Evolutionary conservation across 92 coral and sea anemone species (phyloP), one percentile per base, ranked within the genome.

Genomic region (Heliopora coerulea): DNA sequence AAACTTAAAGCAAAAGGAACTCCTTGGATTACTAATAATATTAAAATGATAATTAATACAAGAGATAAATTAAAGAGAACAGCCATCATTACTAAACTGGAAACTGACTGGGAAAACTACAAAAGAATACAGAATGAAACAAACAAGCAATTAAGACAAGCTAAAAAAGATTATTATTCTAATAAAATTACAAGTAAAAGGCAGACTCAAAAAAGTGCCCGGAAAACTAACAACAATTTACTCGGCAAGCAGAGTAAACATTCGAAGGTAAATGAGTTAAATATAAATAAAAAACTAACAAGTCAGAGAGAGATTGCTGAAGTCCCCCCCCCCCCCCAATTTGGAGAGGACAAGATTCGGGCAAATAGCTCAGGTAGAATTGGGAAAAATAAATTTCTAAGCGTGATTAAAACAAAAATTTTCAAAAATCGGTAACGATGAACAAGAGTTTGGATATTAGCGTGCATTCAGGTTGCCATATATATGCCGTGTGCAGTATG

Each of bases 261-360:
- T 33, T 56, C 79, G 40, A 68, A 39, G 56, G 79, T 74, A 24
- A 74, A 58, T 56, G 79, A 57, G 39, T 74, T 74, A 49, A 74
- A 17, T 34, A 15, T 33, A 31, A 74, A 74, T 41, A 68, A 74
- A 37, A n/a, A n/a, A n/a, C n/a, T n/a, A n/a, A n/a, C n/a, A n/a
- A n/a, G n/a, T n/a, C n/a, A n/a, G n/a, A n/a, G n/a, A n/a, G n/a
- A n/a, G n/a, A n/a, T n/a, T n/a, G n/a, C n/a, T n/a, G n/a, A n/a
- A n/a, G n/a, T n/a, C n/a, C n/a, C n/a, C n/a, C n/a, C n/a, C n/a
- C n/a, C n/a, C n/a, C n/a, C n/a, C n/a, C n/a, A n/a, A n/a, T n/a
- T n/a, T n/a, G n/a, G n/a, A n/a, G n/a, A n/a, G n/a, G n/a, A n/a
- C n/a, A n/a, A n/a, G n/a, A n/a, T n/a, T n/a, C n/a, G n/a, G n/a